These are phyloP conservation scores for Phallusia fumigata DNA, from an alignment of 23 tunicate genomes.

Conservation along the genomic window DNA sequence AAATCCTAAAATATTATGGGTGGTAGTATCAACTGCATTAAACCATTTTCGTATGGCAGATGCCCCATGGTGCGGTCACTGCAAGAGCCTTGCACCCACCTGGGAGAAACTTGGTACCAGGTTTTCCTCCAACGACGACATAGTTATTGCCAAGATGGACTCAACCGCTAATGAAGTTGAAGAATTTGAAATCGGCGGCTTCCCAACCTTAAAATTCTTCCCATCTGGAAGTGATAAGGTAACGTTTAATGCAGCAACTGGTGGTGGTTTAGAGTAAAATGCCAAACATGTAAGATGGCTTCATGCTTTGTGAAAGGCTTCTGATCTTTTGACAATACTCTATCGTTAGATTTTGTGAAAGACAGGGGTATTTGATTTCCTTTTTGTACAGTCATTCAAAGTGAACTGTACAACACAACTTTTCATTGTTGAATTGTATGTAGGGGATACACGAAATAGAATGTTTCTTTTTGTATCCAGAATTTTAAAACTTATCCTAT, in stretches of 20 bases:
- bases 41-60: constrained; percentile 35
- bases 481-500: too few species aligned
- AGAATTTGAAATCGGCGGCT: constrained; percentile 82
- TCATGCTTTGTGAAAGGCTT: too few species aligned
- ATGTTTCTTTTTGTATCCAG: too few species aligned
- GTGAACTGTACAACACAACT: too few species aligned
- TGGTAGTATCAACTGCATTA: not conserved
- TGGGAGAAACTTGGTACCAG: constrained; percentile 87
- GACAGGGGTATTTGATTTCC: too few species aligned
- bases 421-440: too few species aligned
- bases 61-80: constrained; percentile 99
- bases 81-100: constrained; percentile 86
- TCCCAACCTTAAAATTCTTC: constrained; percentile 96
- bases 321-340: too few species aligned
- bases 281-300: too few species aligned
- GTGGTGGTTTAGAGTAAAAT: not conserved
- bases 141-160: constrained; percentile 94
- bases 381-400: too few species aligned
- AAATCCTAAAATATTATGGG: not conserved
- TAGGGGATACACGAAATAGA: too few species aligned
- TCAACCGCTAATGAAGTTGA: constrained; percentile 89
- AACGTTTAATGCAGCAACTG: constrained; percentile 1
- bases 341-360: too few species aligned
- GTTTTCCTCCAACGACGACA: constrained; percentile 70
- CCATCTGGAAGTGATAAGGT: constrained; percentile 54